Percentiles rank a stretch among this genome's conserved stretches.
phyloP scores from a whole-genome alignment of 2,797 vertebrate species.

The Leptodactylus fallax region DNA sequence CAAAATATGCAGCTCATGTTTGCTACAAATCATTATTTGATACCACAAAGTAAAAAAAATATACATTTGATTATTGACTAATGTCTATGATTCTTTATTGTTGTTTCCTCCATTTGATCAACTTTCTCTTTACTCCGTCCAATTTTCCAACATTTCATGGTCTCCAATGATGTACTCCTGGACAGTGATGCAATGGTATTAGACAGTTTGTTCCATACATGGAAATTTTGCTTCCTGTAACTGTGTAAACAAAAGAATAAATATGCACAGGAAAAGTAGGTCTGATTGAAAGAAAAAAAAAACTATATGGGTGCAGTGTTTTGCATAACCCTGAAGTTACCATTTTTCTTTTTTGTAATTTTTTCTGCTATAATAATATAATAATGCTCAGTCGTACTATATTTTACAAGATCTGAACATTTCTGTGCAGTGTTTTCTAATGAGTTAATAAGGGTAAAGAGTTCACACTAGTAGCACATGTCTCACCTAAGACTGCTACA shows the following conservation, averaged over 20 bases:
- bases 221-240: background rate
- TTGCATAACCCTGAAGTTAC: no score
- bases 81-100: background rate
- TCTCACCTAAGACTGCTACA: no score
- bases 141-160: background rate
- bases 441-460: no score
- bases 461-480: no score
- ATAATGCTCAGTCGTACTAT: no score
- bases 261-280: background rate
- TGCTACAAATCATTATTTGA: constrained; percentile 44
- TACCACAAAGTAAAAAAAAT: constrained; percentile 32
- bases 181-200: background rate
- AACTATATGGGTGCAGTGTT: no score
- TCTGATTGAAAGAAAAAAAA: no score
- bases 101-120: background rate
- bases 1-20: constrained; percentile 43
- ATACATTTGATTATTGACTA: constrained; percentile 10
- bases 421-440: no score
- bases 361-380: no score
- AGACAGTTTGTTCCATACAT: background rate
- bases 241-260: background rate
- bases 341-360: no score
- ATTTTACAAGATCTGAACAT: no score
- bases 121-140: background rate
- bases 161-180: background rate